Percentiles rank a stretch among this genome's conserved stretches.
Evolutionary conservation across 2,113 vertebrate species (phyloP).

Genomic region (Podarcis raffonei): DNA sequence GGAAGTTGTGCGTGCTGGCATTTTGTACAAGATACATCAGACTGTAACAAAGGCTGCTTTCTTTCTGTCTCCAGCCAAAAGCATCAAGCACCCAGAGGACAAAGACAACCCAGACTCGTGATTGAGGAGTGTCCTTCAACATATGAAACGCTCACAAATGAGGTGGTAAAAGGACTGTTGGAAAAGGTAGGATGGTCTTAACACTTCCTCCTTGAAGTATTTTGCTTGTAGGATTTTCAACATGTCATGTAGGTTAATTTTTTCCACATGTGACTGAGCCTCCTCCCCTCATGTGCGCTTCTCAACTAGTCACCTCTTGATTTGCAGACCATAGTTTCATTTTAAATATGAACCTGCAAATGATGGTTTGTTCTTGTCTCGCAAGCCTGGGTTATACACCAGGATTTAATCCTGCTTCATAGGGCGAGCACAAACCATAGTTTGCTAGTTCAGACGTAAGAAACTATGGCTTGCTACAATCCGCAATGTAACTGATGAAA

Average conservation of each 20-base stretch:
- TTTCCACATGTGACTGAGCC: neutral
- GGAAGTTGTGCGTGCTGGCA: constrained; percentile 20
- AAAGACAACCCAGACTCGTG: constrained; percentile 84
- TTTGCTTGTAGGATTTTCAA: neutral
- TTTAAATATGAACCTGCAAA: too few species aligned
- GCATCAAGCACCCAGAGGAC: constrained; percentile 77
- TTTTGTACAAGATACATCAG: constrained; percentile 31
- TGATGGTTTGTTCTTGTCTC: too few species aligned
- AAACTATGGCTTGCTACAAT: too few species aligned
- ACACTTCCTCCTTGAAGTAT: neutral
- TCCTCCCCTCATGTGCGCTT: too few species aligned
- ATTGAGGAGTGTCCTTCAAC: constrained; percentile 93
- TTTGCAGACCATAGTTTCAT: too few species aligned
- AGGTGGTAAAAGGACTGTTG: constrained; percentile 84
- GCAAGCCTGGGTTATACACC: too few species aligned
- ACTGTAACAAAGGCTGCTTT: constrained; percentile 59
- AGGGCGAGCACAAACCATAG: too few species aligned
- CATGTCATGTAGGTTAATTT: neutral
- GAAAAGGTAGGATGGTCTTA: constrained; percentile 82
- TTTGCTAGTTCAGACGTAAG: too few species aligned
- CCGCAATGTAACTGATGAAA: neutral
- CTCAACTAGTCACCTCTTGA: too few species aligned
- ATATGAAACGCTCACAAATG: constrained; percentile 84
- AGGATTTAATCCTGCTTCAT: too few species aligned
- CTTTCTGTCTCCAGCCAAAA: constrained; percentile 76